Base-by-base conservation (phyloP, 1,140 invertebrate genomes). In the Habropoda laboriosa region DNA sequence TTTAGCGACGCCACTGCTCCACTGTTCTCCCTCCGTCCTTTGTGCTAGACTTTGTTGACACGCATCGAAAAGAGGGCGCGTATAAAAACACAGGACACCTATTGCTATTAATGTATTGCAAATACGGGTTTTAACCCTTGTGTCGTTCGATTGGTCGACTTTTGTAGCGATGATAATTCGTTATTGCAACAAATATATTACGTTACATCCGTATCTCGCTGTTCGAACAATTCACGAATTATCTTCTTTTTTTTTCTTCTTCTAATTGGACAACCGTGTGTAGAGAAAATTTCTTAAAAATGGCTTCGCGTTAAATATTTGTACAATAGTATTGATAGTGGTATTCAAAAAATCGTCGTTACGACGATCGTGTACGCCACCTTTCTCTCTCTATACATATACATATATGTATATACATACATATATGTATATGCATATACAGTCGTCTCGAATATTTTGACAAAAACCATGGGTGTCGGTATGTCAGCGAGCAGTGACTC, bases 71-170 rank as follows among this genome's bases (percentile, higher is more conserved):
- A 30, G 61, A n/a, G n/a, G 21, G 47, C 27, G 51, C 47, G 30
- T 76, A 57, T 35, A 53, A 66, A 67, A 55, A 76, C 73, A 57
- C 51, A 40, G 47, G 61, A 38, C 40, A 76, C 13, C 73, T 76
- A 76, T 76, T 76, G 73, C 73, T 76, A 76, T 45, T 67, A 57
- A 27, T 27, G 60, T 67, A 76, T 76, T 76, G 73, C 73, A 27
- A 53, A 18, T 27, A 38, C 12, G 32, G 45, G 35, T 53, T 38
- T 40, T 7, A 12, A 27, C 42, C 27, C 71, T 13, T 38, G 58
- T 30, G n/a, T 55, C 12, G 7, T 61, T 51, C 30, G 42, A 38
- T 61, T 32, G 57, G 42, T 61, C 40, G 30, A 47, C 32, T 73
- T 24, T 21, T 24, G 1, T 16, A 32, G 21, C 2, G 16, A 3